These are phyloP conservation scores for Kryptopterus vitreolus DNA, from an alignment of 2,797 vertebrate genomes.

Conservation along the genomic window DNA sequence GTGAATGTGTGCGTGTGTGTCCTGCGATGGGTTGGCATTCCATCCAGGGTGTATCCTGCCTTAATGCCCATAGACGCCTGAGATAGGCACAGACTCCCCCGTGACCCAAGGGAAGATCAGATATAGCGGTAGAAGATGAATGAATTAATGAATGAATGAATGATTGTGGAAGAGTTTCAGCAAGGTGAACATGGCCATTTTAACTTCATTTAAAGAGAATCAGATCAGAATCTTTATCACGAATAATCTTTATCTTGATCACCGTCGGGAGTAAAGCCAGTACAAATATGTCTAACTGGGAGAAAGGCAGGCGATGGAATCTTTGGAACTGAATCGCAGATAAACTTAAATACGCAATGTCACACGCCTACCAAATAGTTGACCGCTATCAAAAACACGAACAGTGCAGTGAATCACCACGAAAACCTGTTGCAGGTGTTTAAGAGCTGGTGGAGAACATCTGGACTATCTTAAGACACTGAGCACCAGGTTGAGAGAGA, in stretches of 20 bases:
- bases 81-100: no score
- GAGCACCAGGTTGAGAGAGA: neutral
- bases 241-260: neutral
- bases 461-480: neutral
- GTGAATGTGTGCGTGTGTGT: no score
- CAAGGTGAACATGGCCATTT: neutral
- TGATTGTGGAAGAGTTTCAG: neutral
- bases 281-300: neutral
- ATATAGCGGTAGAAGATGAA: no score
- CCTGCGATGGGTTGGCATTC: no score
- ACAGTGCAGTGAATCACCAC: neutral
- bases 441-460: neutral
- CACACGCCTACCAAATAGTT: neutral
- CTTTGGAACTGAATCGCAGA: no score
- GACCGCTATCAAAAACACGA: neutral
- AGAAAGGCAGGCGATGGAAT: neutral
- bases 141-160: no score
- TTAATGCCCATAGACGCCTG: no score
- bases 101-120: no score
- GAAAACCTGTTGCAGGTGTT: neutral
- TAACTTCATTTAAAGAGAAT: neutral
- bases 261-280: neutral
- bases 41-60: no score
- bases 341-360: neutral
- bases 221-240: neutral